Evolutionary conservation across 2,888 invertebrate species (phyloP).

Genomic region (Melangyna quadrimaculata): DNA sequence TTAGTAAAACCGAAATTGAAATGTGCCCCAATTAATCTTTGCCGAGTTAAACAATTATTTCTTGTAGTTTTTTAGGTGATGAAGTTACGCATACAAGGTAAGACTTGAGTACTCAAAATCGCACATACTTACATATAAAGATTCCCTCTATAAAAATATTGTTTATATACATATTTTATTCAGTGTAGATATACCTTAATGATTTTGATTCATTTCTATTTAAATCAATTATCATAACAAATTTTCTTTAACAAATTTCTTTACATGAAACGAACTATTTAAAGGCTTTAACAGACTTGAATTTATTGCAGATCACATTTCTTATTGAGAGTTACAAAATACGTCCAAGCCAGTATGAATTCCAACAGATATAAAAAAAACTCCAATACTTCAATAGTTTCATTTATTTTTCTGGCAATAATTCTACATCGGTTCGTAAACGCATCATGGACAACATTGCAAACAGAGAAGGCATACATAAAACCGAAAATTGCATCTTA

Average conservation of each 20-base stretch:
- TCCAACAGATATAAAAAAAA: not conserved
- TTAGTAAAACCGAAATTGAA: too few relatives aligned
- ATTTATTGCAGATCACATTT: not conserved
- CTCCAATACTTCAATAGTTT: not conserved
- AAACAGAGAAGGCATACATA: constrained; percentile 39
- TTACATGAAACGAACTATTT: not conserved
- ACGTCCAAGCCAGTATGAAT: not conserved
- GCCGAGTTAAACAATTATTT: too few relatives aligned
- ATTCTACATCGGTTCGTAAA: constrained; percentile 45
- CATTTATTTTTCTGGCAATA: constrained; percentile 40
- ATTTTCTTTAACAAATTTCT: not conserved
- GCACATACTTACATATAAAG: too few relatives aligned
- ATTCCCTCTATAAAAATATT: too few relatives aligned
- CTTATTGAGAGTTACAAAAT: not conserved
- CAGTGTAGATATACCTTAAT: not conserved
- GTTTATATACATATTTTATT: too few relatives aligned
- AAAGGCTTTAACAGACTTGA: not conserved
- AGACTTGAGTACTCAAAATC: too few relatives aligned
- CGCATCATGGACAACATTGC: constrained; percentile 37
- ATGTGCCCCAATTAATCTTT: too few relatives aligned
- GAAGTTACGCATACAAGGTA: too few relatives aligned
- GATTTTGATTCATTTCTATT: not conserved
- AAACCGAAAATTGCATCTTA: constrained; percentile 62
- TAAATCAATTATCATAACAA: not conserved
- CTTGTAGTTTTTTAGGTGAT: too few relatives aligned